Evolutionary conservation across 2,797 vertebrate genomes (phyloP), one percentile per base, ranked within the genome.

Genomic region (Molothrus ater): DNA sequence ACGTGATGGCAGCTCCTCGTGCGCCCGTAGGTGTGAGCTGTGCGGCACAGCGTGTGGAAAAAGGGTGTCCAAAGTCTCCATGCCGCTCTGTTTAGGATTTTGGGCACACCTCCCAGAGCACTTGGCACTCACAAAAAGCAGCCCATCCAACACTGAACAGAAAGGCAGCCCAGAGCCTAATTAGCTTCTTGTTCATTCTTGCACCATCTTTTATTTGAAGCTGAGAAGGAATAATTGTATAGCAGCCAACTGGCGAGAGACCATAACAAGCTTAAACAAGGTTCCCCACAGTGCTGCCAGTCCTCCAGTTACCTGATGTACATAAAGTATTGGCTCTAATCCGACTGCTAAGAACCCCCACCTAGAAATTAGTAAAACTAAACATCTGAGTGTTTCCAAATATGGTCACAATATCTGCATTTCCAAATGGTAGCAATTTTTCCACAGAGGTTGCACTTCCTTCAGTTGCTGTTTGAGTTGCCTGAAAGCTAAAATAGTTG

Each of bases 161-260:
- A 91, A 96, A 95, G 81, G 79, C 88, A 92, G 94, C 93, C 71
- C 76, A 69, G 53, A 96, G 83, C 84, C 90, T 94, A 96, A 97
- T 96, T 95, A 92, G 76, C 94, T 95, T 92, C 95, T 94, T 95
- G 94, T 95, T 93, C 75, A 57, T 92, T 92, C 90, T 93, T 96
- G 92, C 84, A 87, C 92, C 94, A 93, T 86, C 95, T 95, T 96
- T 96, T 93, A 96, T 96, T 95, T 93, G 92, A 96, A 94, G 86
- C 80, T 10, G 86, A 95, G 92, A 96, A 95, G 91, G 82, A 94
- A 93, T 88, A 92, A 94, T 73, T 96, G 92, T 90, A 60, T 66
- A 94, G 85, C 50, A 95, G 95, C 95, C 95, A 96, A 76, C 78
- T 97, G 92, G 95, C 95, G 80, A 40, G 60, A 74, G 85, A 95